phyloP scores from a whole-genome alignment of 2,888 invertebrate species.

The Chesias legatella region DNA sequence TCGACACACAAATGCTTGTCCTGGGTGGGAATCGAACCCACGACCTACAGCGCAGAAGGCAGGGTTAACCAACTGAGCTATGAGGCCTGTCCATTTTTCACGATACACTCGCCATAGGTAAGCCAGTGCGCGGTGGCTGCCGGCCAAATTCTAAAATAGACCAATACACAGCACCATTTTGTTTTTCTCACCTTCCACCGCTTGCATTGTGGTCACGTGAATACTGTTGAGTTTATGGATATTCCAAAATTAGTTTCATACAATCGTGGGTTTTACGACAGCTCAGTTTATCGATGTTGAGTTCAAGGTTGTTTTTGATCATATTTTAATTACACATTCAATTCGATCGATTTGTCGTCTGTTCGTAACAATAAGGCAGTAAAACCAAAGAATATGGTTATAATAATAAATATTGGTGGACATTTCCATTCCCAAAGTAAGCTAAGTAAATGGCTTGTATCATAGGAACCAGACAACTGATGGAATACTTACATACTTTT shows the following conservation, averaged over 20 bases:
- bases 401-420: too few species aligned
- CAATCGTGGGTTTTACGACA: conserved; percentile 31
- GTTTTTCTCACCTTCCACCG: conserved; percentile 63
- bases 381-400: conserved; percentile 30
- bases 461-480: too few species aligned
- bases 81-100: too few species aligned
- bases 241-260: conserved; percentile 18
- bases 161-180: conserved; percentile 45
- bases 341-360: conserved; percentile 1
- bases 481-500: too few species aligned
- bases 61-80: too few species aligned
- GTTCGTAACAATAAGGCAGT: background rate
- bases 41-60: too few species aligned
- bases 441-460: too few species aligned
- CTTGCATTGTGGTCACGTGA: conserved; percentile 66
- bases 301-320: conserved; percentile 18
- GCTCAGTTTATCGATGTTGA: conserved; percentile 12
- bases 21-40: too few species aligned
- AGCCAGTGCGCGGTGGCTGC: conserved; percentile 52
- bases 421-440: too few species aligned
- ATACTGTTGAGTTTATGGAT: conserved; percentile 17
- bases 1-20: too few species aligned
- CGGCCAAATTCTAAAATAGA: conserved; percentile 68
- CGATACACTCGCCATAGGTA: too few species aligned
- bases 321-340: conserved; percentile 10